Percentiles rank a stretch among this genome's conserved stretches.
These are phyloP conservation scores for Protaetia brevitarsis DNA, from an alignment of 1,140 invertebrate species.

Conservation along the genomic window DNA sequence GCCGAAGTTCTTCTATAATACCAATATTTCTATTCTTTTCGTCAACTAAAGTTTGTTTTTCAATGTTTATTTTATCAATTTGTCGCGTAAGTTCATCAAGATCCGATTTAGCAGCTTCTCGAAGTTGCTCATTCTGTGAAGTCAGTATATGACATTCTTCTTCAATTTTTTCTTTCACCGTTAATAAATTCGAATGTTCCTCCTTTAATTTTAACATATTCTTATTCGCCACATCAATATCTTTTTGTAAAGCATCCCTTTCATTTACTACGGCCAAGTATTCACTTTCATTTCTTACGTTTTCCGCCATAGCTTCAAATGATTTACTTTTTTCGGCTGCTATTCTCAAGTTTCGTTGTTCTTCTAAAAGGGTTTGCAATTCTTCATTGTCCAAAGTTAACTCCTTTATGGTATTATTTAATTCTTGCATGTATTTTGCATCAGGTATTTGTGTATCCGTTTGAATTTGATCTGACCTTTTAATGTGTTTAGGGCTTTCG, in stretches of 20 bases:
- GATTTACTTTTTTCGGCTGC: slow-evolving; percentile 39
- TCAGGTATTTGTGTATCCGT: not conserved
- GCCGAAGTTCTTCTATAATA: not conserved
- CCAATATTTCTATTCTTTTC: slow-evolving; percentile 19
- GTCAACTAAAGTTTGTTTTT: slow-evolving; percentile 38
- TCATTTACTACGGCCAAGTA: slow-evolving; percentile 28
- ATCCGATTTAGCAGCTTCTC: slow-evolving; percentile 42
- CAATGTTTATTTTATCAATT: slow-evolving; percentile 45
- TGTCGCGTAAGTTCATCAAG: slow-evolving; percentile 50
- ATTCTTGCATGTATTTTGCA: slow-evolving; percentile 40
- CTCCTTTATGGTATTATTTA: slow-evolving; percentile 58
- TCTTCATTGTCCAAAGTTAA: slow-evolving; percentile 69
- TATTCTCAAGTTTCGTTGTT: slow-evolving; percentile 50
- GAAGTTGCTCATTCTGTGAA: not conserved
- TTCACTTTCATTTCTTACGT: slow-evolving; percentile 33
- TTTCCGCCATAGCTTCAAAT: slow-evolving; percentile 17
- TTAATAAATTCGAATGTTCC: not conserved
- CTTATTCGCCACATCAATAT: slow-evolving; percentile 34
- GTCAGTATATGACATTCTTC: not conserved
- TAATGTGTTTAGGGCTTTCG: slow-evolving; percentile 23
- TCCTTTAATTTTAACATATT: not conserved
- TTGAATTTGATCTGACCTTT: not conserved
- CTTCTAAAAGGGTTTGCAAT: slow-evolving; percentile 63
- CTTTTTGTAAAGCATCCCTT: slow-evolving; percentile 39
- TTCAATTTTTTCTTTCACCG: not conserved